Evolutionary conservation across 2,888 invertebrate species (phyloP).

Genomic region (Xestoiulus laeticollis): DNA sequence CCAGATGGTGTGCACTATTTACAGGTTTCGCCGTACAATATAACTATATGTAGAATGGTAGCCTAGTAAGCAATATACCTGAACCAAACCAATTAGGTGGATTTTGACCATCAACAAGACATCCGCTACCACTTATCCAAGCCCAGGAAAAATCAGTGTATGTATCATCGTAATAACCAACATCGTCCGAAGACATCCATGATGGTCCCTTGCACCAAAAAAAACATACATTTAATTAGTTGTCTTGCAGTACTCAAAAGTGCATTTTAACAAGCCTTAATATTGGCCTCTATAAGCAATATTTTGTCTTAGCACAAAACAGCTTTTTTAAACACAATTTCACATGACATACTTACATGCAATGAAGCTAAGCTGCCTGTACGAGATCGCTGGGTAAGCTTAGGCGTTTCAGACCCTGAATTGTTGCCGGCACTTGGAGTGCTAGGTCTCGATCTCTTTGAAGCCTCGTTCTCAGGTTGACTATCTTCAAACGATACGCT

Average conservation of each 20-base stretch:
- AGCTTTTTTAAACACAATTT: too few relatives aligned
- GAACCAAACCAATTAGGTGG: conserved; percentile 77
- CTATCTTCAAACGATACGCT: neutral
- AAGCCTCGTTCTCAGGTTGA: neutral
- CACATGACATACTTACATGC: conserved; percentile 24
- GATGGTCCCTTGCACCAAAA: neutral
- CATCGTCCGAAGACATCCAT: conserved; percentile 48
- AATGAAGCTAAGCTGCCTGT: neutral
- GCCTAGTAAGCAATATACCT: conserved; percentile 48
- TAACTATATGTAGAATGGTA: neutral
- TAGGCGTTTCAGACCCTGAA: neutral
- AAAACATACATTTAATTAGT: neutral
- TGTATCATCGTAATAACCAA: conserved; percentile 54
- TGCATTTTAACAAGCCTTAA: too few relatives aligned
- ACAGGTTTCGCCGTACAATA: neutral
- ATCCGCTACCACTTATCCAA: conserved; percentile 83
- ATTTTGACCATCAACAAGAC: conserved; percentile 76
- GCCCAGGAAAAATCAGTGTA: conserved; percentile 69
- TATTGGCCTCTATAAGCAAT: too few relatives aligned
- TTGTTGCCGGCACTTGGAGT: neutral
- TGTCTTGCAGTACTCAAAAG: too few relatives aligned
- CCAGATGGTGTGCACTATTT: too few relatives aligned
- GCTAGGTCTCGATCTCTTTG: neutral
- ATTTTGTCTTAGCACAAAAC: too few relatives aligned
- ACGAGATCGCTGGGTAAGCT: neutral